These are phyloP conservation scores for Pocillopora verrucosa DNA, from an alignment of 64 coral and sea anemone genomes.

Conservation along the genomic window DNA sequence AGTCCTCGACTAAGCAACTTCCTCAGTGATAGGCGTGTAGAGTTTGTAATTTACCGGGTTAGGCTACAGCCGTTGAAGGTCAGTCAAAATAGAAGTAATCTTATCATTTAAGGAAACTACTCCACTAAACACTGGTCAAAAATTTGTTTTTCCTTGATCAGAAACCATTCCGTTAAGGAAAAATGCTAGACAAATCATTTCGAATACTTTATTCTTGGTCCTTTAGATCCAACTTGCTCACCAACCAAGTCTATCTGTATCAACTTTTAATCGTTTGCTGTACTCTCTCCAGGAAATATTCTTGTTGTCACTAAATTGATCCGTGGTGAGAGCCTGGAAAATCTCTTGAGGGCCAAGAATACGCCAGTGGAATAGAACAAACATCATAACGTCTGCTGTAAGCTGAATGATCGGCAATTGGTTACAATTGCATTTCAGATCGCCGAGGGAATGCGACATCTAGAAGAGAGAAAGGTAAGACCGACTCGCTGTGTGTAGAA, in stretches of 20 bases:
- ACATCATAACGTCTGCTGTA: constrained; percentile 1
- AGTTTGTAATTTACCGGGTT: no score
- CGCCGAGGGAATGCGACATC: constrained; percentile 8
- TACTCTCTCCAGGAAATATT: background rate
- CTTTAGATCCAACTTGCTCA: no score
- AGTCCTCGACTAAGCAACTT: background rate
- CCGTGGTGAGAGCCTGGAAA: background rate
- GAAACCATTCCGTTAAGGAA: no score
- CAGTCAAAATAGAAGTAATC: no score
- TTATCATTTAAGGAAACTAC: no score
- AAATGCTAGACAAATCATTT: no score
- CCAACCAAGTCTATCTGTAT: background rate
- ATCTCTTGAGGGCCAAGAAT: background rate
- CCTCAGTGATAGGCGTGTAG: no score
- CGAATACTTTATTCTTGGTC: no score
- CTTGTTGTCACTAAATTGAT: constrained; percentile 16
- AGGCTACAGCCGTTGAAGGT: no score
- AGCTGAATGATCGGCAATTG: background rate
- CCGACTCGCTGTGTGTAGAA: background rate
- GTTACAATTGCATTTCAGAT: background rate
- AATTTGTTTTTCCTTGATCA: no score
- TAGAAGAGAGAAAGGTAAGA: constrained; percentile 8
- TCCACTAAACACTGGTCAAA: no score
- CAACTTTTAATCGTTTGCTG: background rate
- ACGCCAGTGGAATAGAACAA: background rate